Base-by-base conservation (phyloP, 1,140 invertebrate genomes). In the Nymphalis io region DNA sequence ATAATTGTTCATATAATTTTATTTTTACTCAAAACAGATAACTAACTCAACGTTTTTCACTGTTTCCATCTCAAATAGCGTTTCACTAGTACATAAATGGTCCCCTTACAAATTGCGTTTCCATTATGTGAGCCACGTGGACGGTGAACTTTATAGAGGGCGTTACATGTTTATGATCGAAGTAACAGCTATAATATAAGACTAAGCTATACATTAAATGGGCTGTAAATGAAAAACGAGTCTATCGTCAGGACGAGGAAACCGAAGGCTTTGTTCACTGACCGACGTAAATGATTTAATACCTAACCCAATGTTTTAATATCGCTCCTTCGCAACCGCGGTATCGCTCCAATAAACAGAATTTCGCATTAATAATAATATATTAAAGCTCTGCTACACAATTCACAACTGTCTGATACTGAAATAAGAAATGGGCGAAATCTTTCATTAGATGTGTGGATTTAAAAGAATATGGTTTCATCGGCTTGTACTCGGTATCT, bases 221-320 rank as follows among this genome's bases (percentile, higher is more conserved):
- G 46, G 46, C 46, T 51, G 46, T 51, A 51, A 51, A 51, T 51
- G 16, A 51, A 51, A 51, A 51, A 51, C 46, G 46, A 51, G 46
- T 4, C n/a, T 10, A 16, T 48, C 46, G 46, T 48, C 46, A 48
- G 18, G 46, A 4, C 42, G 42, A 46, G 46, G n/a, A 46, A 46
- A 16, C 16, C 46, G 46, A 33, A 33, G 27, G 5, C 46, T 18
- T 18, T n/a, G 46, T 51, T 51, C 46, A 20, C 5, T 51, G 18
- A 20, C 46, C 16, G 46, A 18, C 18, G 46, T 51, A 51, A 51
- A 51, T 20, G 46, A 51, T 51, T 51, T 51, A 51, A n/a, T n/a
- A n/a, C n/a, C n/a, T n/a, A 18, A 51, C 46, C 46, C 11, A 20
- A 51, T 51, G 18, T 51, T 51, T 20, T 20, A 51, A 11, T 51